Percentiles rank a stretch among this genome's conserved stretches.
Evolutionary conservation across 2,888 invertebrate species (phyloP).

Genomic region (Andrena marginata): DNA sequence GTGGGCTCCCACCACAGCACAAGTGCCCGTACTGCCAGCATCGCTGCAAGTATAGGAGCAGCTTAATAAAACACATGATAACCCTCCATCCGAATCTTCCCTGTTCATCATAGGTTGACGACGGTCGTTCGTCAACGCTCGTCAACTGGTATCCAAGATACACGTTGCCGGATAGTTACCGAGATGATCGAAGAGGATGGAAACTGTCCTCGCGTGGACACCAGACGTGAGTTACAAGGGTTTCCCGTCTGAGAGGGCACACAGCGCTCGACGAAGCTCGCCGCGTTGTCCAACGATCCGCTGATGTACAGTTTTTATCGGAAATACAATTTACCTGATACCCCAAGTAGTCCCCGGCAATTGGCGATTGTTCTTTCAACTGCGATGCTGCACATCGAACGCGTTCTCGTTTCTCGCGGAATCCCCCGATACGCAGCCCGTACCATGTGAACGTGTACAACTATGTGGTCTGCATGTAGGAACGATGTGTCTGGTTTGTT

Average conservation of each 20-base stretch:
- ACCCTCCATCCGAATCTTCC: conserved; percentile 76
- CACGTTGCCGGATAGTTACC: neutral
- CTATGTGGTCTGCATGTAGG: conserved; percentile 35
- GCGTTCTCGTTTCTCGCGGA: neutral
- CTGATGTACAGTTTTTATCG: conserved; percentile 9
- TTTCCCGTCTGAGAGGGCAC: too few relatives aligned
- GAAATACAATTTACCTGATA: conserved; percentile 13
- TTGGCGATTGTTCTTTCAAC: conserved; percentile 1
- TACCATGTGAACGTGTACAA: neutral
- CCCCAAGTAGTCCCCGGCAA: neutral
- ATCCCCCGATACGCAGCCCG: neutral
- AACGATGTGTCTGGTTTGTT: neutral
- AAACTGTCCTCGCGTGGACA: too few relatives aligned
- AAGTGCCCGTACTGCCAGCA: conserved; percentile 82
- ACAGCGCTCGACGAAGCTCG: too few relatives aligned
- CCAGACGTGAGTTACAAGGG: too few relatives aligned
- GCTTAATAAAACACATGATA: conserved; percentile 81
- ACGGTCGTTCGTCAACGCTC: neutral
- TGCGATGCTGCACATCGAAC: neutral
- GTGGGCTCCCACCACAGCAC: conserved; percentile 83
- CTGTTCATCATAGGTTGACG: conserved; percentile 33
- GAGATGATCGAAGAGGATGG: neutral
- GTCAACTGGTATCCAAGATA: neutral
- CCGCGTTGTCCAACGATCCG: neutral
- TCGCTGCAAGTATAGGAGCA: conserved; percentile 83